These are phyloP conservation scores for Lucilia cuprina DNA, from an alignment of 1,140 invertebrate species.

Conservation along the genomic window DNA sequence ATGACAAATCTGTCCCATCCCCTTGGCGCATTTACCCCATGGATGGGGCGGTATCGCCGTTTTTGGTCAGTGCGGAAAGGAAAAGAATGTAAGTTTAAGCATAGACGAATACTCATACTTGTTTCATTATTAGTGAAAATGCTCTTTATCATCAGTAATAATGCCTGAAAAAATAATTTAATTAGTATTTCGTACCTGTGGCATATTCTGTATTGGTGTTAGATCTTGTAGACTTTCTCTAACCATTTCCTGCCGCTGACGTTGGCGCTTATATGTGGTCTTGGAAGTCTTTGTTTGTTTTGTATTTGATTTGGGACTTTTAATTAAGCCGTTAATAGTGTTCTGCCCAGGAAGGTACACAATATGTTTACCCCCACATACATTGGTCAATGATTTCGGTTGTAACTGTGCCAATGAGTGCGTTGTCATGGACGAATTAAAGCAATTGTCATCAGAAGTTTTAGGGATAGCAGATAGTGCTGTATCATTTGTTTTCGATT, in stretches of 20 bases:
- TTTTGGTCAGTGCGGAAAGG: too few relatives aligned
- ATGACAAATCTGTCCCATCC: too few relatives aligned
- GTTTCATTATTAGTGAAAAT: too few relatives aligned
- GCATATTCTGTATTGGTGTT: neutral
- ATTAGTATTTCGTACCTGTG: neutral
- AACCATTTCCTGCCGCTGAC: neutral
- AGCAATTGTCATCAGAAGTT: constrained; percentile 36
- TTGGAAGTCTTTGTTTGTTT: neutral
- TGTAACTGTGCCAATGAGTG: constrained; percentile 34
- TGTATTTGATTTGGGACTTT: neutral
- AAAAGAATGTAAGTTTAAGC: too few relatives aligned
- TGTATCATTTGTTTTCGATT: constrained; percentile 18
- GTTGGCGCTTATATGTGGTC: neutral
- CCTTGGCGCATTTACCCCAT: too few relatives aligned
- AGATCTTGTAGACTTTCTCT: constrained; percentile 8
- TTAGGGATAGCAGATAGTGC: neutral
- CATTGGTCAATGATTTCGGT: constrained; percentile 44
- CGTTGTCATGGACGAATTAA: neutral
- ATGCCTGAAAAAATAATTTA: too few relatives aligned
- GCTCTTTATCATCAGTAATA: too few relatives aligned
- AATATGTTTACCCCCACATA: constrained; percentile 69
- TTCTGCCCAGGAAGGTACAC: constrained; percentile 77
- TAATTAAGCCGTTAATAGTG: neutral
- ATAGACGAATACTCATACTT: too few relatives aligned
- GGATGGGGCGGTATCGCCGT: too few relatives aligned